Evolutionary conservation across 2,888 invertebrate genomes (phyloP).

Genomic region (Pelosia muscerda): DNA sequence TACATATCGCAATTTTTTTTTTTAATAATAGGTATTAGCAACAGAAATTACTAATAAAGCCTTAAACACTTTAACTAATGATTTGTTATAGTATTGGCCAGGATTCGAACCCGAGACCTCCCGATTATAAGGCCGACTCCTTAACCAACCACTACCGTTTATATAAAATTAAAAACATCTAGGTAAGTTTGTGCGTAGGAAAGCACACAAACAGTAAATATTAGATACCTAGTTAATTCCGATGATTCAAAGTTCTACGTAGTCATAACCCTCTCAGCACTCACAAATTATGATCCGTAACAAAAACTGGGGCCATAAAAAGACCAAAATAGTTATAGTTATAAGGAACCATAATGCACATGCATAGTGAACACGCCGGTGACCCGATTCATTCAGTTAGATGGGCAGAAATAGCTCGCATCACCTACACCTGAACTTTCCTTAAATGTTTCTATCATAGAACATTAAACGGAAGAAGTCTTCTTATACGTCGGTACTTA

Average conservation of each 20-base stretch:
- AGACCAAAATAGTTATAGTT: conserved; percentile 44
- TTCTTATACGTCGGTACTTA: too few species aligned
- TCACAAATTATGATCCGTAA: conserved; percentile 18
- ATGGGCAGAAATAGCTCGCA: conserved; percentile 44
- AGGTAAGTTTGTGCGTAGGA: not conserved
- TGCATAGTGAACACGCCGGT: conserved; percentile 43
- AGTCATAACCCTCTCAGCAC: conserved; percentile 12
- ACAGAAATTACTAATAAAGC: too few species aligned
- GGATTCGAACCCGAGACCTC: too few species aligned
- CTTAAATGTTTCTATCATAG: not conserved
- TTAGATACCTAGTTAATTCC: not conserved
- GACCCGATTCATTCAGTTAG: conserved; percentile 47
- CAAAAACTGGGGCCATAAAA: conserved; percentile 37
- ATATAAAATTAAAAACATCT: too few species aligned
- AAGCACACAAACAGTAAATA: not conserved
- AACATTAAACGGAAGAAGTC: not conserved
- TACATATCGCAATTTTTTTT: too few species aligned
- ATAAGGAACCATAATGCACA: conserved; percentile 33
- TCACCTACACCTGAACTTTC: conserved; percentile 38
- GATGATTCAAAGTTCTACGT: conserved; percentile 16
- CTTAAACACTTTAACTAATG: too few species aligned
- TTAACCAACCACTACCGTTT: too few species aligned
- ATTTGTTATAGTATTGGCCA: too few species aligned
- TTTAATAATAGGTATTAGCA: too few species aligned
- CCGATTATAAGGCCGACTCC: too few species aligned